Evolutionary conservation across 37 sponge, comb jelly and placozoan genomes (phyloP).

Genomic region (Halisarca cf. caerulea): DNA sequence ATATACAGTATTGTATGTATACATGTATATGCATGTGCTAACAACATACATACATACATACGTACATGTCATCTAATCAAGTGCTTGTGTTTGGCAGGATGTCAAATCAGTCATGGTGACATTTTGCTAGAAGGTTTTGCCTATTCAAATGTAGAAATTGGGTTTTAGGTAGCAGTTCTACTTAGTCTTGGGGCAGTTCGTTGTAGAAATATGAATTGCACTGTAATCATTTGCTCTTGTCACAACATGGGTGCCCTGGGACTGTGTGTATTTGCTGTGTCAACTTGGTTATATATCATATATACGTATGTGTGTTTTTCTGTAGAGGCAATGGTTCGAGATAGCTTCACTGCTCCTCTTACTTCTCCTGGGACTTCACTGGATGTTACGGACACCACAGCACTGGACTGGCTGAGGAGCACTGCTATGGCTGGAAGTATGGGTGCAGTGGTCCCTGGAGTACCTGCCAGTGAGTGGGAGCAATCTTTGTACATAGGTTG

Average conservation of each 20-base stretch:
- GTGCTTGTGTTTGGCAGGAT: background rate
- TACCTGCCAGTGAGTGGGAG: background rate
- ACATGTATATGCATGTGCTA: background rate
- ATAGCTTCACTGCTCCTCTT: slow-evolving; percentile 25
- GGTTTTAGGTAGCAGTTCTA: no score
- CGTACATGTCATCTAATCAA: no score
- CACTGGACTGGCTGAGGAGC: slow-evolving; percentile 3
- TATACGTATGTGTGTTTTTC: no score
- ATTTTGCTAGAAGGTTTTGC: no score
- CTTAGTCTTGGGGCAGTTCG: no score
- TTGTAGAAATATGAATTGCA: no score
- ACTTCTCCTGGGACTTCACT: background rate
- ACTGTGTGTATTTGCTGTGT: no score
- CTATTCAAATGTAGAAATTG: no score
- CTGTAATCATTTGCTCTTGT: no score
- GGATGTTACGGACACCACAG: background rate
- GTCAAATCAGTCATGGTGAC: background rate
- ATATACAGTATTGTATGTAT: background rate
- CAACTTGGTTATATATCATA: no score
- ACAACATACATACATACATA: no score
- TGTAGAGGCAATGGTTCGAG: slow-evolving; percentile 16
- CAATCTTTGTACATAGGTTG: background rate
- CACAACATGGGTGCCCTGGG: no score
- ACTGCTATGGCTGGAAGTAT: background rate
- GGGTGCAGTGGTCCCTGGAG: background rate